Conservation (phyloP, 2,888 invertebrate genomes). For the Drosophila formosana region DNA sequence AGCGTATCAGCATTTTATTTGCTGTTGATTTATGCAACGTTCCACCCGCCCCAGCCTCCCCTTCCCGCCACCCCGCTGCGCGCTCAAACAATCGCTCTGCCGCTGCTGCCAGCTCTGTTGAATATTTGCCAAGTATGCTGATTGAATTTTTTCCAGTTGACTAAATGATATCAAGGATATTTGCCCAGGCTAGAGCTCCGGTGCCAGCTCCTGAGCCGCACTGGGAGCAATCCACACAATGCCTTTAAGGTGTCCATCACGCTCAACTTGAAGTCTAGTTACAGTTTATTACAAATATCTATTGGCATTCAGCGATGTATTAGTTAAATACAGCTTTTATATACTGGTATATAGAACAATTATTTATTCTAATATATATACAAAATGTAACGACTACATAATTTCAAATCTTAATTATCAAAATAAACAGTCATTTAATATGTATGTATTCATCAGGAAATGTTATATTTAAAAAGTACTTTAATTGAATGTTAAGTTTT, state of each 20-base stretch:
- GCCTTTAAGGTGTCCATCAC: constrained; percentile 42
- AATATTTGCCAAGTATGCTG: constrained; percentile 84
- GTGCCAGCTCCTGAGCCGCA: constrained; percentile 31
- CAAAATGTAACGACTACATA: no score
- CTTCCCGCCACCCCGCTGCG: constrained; percentile 25
- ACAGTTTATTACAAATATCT: not conserved
- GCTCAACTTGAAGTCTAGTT: constrained; percentile 22
- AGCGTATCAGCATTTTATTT: constrained; percentile 81
- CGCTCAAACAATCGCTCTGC: constrained; percentile 67
- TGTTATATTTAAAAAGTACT: no score
- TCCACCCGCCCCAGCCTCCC: not conserved
- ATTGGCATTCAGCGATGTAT: no score
- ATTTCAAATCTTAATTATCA: not conserved
- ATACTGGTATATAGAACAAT: no score
- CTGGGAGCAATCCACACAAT: constrained; percentile 23
- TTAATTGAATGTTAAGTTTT: no score
- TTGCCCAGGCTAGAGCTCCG: constrained; percentile 62
- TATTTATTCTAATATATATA: no score
- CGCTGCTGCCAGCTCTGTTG: constrained; percentile 49
- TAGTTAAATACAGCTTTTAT: no score
- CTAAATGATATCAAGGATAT: constrained; percentile 85
- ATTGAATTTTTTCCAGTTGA: constrained; percentile 84
- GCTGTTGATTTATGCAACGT: constrained; percentile 79
- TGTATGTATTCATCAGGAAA: no score
- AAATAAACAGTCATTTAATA: no score